Percentiles rank a stretch among this genome's conserved stretches.
Evolutionary conservation across 2,888 invertebrate species (phyloP).

Genomic region (Neoscelio sp.): DNA sequence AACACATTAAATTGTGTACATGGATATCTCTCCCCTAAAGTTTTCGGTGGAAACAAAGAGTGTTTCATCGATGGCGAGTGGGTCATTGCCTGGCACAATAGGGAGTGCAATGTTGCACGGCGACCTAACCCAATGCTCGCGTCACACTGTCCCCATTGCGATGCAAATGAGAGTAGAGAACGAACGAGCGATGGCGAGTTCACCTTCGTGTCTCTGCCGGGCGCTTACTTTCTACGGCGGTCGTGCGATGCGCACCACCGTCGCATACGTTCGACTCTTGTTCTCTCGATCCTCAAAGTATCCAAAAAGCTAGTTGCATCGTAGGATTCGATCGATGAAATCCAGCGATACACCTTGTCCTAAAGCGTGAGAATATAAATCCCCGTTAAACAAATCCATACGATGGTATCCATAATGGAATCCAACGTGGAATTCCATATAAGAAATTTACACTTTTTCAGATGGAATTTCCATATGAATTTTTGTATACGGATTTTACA

Average conservation of each 20-base stretch:
- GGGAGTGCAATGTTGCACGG: constrained; percentile 6
- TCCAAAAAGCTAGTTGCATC: background rate
- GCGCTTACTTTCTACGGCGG: constrained; percentile 33
- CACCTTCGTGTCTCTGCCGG: constrained; percentile 17
- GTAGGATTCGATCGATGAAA: background rate
- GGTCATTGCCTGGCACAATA: constrained; percentile 5
- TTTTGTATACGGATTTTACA: no score
- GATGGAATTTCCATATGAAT: no score
- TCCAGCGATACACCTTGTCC: background rate
- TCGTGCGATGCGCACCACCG: background rate
- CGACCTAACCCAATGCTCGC: constrained; percentile 56
- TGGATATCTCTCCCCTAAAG: no score
- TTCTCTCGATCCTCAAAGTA: background rate
- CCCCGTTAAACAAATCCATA: no score
- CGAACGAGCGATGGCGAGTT: constrained; percentile 39
- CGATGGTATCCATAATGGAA: no score
- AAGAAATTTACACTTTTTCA: no score
- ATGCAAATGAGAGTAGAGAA: constrained; percentile 65
- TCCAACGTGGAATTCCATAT: no score
- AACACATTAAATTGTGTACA: no score
- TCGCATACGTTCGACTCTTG: background rate
- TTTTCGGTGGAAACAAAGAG: no score
- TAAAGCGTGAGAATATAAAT: constrained; percentile 19
- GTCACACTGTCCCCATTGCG: constrained; percentile 66
- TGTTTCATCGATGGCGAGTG: no score